These are phyloP conservation scores for Drosophila mojavensis DNA, from an alignment of 1,140 invertebrate species.

Conservation along the genomic window DNA sequence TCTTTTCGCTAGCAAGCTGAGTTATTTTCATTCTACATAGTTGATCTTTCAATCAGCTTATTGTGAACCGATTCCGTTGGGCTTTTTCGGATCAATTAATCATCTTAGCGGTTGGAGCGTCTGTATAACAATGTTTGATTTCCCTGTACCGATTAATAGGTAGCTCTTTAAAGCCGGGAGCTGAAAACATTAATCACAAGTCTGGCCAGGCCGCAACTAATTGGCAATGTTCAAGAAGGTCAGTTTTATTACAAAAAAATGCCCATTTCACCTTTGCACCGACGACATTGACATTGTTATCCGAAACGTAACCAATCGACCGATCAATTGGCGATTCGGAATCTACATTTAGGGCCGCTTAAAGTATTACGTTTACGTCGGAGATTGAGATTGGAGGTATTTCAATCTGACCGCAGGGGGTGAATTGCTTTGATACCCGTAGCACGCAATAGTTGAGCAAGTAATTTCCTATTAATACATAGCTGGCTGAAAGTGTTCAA, in stretches of 20 bases:
- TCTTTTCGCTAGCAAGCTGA: no score
- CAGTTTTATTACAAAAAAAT: slow-evolving; percentile 5
- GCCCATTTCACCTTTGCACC: slow-evolving; percentile 9
- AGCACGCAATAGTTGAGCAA: slow-evolving; percentile 10
- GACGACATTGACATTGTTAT: slow-evolving; percentile 39
- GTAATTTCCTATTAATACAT: background rate
- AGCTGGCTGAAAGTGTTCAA: background rate
- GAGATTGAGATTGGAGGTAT: background rate
- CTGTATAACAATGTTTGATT: background rate
- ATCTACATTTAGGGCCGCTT: background rate
- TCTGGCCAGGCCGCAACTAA: slow-evolving; percentile 5
- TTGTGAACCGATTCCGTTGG: slow-evolving; percentile 33
- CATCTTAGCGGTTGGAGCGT: slow-evolving; percentile 15
- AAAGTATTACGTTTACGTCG: background rate
- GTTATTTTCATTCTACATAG: slow-evolving; percentile 17
- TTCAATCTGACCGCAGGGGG: background rate
- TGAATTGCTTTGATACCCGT: slow-evolving; percentile 3
- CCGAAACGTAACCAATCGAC: slow-evolving; percentile 31
- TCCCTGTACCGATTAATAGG: background rate
- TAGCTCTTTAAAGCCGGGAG: slow-evolving; percentile 15
- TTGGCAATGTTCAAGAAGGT: slow-evolving; percentile 13
- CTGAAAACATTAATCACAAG: slow-evolving; percentile 9
- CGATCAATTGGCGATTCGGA: slow-evolving; percentile 20
- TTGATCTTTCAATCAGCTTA: slow-evolving; percentile 20
- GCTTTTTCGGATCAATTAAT: slow-evolving; percentile 36